phyloP scores from a whole-genome alignment of 2,797 vertebrate species.

The Rhincodon typus region DNA sequence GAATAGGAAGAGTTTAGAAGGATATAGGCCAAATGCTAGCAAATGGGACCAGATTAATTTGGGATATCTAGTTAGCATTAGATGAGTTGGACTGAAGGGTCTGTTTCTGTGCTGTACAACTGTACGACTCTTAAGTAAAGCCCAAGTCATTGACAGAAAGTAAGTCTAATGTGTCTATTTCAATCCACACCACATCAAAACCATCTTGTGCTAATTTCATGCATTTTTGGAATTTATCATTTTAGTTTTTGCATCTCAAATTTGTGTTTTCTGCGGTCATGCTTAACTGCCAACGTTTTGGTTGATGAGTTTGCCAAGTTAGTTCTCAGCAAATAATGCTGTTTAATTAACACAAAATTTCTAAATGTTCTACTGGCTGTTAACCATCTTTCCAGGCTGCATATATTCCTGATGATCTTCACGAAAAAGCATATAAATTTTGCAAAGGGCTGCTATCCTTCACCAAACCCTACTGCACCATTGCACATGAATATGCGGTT shows the following conservation, averaged over 20 bases:
- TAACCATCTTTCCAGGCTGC: constrained; percentile 58
- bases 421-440: constrained; percentile 71
- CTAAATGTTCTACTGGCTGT: neutral
- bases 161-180: neutral
- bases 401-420: constrained; percentile 75
- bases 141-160: neutral
- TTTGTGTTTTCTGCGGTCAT: neutral
- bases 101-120: too few species aligned
- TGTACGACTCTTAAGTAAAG: neutral
- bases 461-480: constrained; percentile 77
- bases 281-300: neutral
- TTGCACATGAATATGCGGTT: constrained; percentile 72
- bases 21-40: too few species aligned
- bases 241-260: neutral
- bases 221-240: neutral
- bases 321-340: neutral
- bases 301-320: neutral
- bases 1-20: too few species aligned
- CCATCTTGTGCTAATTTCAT: neutral
- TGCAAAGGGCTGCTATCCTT: constrained; percentile 78
- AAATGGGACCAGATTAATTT: too few species aligned
- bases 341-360: neutral
- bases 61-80: too few species aligned
- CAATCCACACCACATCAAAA: neutral
- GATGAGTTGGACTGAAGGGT: too few species aligned